Percentiles rank a stretch among this genome's conserved stretches.
Conservation (phyloP, 2,113 vertebrate species). For the Percina caprodes region DNA sequence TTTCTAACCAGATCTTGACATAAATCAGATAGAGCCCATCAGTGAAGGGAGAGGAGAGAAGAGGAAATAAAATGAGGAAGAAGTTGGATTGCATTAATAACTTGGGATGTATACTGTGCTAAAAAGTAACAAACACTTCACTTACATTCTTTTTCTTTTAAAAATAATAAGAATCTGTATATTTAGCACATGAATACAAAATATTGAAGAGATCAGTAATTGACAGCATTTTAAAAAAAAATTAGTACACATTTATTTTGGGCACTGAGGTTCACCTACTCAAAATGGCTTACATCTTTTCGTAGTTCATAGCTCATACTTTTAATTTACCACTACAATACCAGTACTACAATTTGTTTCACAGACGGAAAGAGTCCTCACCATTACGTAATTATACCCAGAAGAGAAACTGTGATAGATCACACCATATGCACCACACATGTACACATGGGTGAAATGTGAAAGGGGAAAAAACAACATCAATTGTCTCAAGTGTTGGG, state of each 20-base stretch:
- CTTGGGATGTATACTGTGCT: not conserved
- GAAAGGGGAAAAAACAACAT: not conserved
- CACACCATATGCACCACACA: not conserved
- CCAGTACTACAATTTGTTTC: not conserved
- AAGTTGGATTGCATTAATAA: slow-evolving; percentile 5
- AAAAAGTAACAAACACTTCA: not conserved
- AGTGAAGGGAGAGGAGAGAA: slow-evolving; percentile 44
- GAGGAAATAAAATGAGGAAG: slow-evolving; percentile 27
- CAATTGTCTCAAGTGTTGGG: not conserved
- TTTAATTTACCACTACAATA: slow-evolving; percentile 37
- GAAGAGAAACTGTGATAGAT: slow-evolving; percentile 11
- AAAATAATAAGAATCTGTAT: not conserved
- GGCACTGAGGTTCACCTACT: not conserved
- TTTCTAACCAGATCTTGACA: slow-evolving; percentile 57
- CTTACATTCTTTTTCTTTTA: not conserved
- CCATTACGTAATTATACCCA: not conserved
- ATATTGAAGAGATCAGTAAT: not conserved
- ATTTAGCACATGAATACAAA: not conserved
- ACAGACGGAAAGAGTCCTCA: not conserved
- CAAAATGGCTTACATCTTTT: slow-evolving; percentile 2
- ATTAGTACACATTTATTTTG: not conserved
- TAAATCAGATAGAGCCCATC: slow-evolving; percentile 56
- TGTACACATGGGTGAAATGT: not conserved
- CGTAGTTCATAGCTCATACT: slow-evolving; percentile 21
- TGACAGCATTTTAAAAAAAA: not conserved